Evolutionary conservation across 2,113 vertebrate genomes (phyloP), one percentile per base, ranked within the genome.

Genomic region (Uropsilus gracilis): DNA sequence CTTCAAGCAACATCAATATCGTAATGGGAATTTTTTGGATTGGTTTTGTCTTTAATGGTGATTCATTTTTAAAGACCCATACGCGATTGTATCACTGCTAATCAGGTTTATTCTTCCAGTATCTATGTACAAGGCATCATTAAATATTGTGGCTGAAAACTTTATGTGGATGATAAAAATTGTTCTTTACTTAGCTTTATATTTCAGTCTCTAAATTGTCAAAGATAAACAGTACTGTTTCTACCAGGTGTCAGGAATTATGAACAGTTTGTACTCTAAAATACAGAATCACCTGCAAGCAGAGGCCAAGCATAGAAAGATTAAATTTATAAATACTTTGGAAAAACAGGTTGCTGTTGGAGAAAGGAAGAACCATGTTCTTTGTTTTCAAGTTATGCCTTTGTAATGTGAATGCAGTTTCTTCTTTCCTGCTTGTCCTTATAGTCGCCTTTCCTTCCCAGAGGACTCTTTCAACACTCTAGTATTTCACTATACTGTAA

Each of bases 171-270:
- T 86, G 73, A 32, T 84, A 76, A 94, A 94, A 86, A 93, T 78
- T 89, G 69, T 37, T 42, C 64, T 91, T 57, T 50, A 46, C 18
- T 76, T 34, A 28, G 80, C 57, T 86, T 91, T 96, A 57, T 82
- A 22, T 76, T 69, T 76, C 30, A 72, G 50, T 34, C 82, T 93
- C 84, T 92, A 87, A 73, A 68, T 87, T 93, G 64, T 84, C 71
- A 76, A 37, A 46, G 28, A 83, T 61, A 90, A 84, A 26, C 46
- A 90, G 13, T 76, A 37, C 61, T 91, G 20, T 93, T 91, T 86
- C 66, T 90, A 2, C 24, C 28, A 80, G 42, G 39, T 63, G 4
- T 89, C 32, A 50, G 63, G 42, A 89, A 82, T 82, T 73, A 30
- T 55, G 39, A 90, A 59, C 44, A 92, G 32, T 88, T 89, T 66